Conservation (phyloP, 1,140 invertebrate genomes). For the Drosophila orosa region DNA sequence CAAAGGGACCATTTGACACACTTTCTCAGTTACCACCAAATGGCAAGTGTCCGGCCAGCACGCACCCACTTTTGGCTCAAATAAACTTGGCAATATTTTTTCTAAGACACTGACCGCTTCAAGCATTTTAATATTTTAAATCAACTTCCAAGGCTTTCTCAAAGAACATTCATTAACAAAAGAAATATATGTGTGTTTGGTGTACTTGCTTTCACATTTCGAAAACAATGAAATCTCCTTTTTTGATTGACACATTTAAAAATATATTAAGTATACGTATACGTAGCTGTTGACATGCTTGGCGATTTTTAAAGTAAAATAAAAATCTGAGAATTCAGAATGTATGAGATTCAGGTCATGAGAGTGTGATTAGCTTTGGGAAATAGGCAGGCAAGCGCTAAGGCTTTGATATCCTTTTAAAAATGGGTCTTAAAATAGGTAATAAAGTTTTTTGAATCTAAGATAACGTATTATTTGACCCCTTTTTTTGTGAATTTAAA, state of each 20-base stretch:
- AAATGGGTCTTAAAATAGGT: not conserved
- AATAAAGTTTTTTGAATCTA: not conserved
- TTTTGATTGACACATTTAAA: constrained; percentile 25
- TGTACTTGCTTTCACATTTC: constrained; percentile 3
- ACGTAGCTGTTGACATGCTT: not conserved
- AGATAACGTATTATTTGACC: not conserved
- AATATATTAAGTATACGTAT: constrained; percentile 10
- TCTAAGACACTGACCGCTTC: constrained; percentile 17
- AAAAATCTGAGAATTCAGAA: not conserved
- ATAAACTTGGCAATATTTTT: constrained; percentile 27
- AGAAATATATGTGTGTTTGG: not conserved
- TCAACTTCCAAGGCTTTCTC: constrained; percentile 8
- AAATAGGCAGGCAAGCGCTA: not conserved
- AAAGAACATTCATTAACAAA: constrained; percentile 7
- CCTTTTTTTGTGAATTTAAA: not conserved
- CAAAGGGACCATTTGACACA: constrained; percentile 33
- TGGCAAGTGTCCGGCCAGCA: constrained; percentile 24
- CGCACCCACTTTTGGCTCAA: constrained; percentile 28
- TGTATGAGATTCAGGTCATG: not conserved
- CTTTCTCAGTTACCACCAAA: constrained; percentile 24
- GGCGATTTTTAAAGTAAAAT: constrained; percentile 2
- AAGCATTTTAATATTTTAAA: constrained; percentile 40
- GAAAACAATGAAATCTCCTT: constrained; percentile 26
- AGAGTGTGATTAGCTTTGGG: not conserved
- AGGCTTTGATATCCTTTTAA: not conserved